Evolutionary conservation across 2,888 invertebrate genomes (phyloP), one percentile per base, ranked within the genome.

Genomic region (Synergus gifuensis): DNA sequence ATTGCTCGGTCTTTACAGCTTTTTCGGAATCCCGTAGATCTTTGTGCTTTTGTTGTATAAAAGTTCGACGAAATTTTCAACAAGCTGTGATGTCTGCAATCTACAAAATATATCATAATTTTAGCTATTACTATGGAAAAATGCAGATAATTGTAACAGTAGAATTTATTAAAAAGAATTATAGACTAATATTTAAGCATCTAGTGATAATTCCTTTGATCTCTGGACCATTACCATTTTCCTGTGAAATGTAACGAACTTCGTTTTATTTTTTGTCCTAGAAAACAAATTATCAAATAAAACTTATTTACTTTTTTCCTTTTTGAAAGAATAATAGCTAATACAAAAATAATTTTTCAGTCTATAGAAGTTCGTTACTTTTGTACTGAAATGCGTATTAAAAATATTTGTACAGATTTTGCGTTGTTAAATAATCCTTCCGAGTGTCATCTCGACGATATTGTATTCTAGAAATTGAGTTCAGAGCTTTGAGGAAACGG

Each of bases 161-260:
- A 18, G 44, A 69, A 69, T 46, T 69, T 69, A 69, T 46, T 69
- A 28, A 28, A 64, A 64, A 42, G 42, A 18, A 46, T 69, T 14
- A 28, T 46, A 22, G 44, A 46, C 14, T 69, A 69, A 28, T 46
- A 28, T 69, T 66, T 69, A 69, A 69, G 67, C 46, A 46, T 69
- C 9, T 69, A 69, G 63, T 83, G 82, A 83, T 87, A 88, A 84
- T 83, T 86, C 78, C 85, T 84, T 84, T 87, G 87, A 88, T 87
- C 88, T 86, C 88, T 87, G 87, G 86, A 86, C 87, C 87, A 84
- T 82, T 80, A 67, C 12, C 67, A 22, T 69, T 36, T 28, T 36
- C 63, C 36, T 36, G 28, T 76, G 76, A 42, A 63, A 36, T 63
- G 36, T 66, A 66, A 66, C 66, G 42, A 66, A 66, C 22, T 69